Percentiles rank a stretch among this genome's conserved stretches.
phyloP scores from a whole-genome alignment of 2,113 vertebrate genomes.

The Numida meleagris region DNA sequence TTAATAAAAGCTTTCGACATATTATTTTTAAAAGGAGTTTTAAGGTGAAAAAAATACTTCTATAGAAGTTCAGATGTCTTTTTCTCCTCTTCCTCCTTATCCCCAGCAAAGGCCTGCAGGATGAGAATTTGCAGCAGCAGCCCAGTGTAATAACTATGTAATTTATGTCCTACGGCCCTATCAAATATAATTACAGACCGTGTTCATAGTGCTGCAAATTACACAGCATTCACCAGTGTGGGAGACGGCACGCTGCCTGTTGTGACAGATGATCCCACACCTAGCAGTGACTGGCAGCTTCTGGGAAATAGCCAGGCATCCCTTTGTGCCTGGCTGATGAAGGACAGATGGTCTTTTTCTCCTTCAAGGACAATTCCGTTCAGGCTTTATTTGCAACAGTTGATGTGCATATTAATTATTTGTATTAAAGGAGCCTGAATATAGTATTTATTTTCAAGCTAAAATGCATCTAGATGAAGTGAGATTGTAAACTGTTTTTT shows the following conservation, averaged over 20 bases:
- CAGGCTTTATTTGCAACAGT: neutral
- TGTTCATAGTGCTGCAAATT: neutral
- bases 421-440: neutral
- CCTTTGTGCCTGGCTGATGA: neutral
- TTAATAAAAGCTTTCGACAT: neutral
- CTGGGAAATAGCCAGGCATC: neutral
- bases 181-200: neutral
- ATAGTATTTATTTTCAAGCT: neutral
- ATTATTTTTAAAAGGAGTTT: neutral
- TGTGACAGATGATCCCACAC: slow-evolving; percentile 17
- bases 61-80: neutral
- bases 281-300: slow-evolving; percentile 12
- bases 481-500: neutral
- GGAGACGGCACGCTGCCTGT: neutral
- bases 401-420: neutral
- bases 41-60: neutral
- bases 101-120: neutral
- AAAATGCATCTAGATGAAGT: neutral
- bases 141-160: neutral
- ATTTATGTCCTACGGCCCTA: neutral
- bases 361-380: slow-evolving; percentile 4
- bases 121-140: slow-evolving; percentile 2
- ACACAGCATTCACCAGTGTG: neutral
- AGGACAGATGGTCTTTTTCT: slow-evolving; percentile 43
- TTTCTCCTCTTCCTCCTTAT: neutral